Evolutionary conservation across 2,797 vertebrate genomes (phyloP).

Genomic region (Sebastiscus albofasciatus): DNA sequence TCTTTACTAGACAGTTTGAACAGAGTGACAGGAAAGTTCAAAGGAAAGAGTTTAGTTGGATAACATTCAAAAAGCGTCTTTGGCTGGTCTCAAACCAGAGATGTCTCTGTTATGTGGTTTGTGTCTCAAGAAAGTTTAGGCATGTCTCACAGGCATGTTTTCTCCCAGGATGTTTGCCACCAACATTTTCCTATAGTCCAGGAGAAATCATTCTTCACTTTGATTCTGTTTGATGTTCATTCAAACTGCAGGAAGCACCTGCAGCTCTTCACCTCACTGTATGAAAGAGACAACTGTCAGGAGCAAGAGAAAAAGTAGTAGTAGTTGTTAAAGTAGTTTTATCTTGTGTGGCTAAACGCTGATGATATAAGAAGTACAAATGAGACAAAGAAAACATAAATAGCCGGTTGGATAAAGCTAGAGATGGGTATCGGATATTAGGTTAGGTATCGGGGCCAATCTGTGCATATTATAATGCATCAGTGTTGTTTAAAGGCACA

Average conservation of each 20-base stretch:
- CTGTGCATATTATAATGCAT: no score
- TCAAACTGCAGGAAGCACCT: no score
- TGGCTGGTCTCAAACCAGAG: background rate
- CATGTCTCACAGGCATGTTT: background rate
- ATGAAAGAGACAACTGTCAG: background rate
- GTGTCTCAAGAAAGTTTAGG: background rate
- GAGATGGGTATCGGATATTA: no score
- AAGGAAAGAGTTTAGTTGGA: background rate
- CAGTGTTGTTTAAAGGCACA: no score
- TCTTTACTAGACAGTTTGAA: background rate
- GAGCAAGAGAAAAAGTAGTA: background rate
- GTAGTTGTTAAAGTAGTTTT: background rate
- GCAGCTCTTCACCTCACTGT: no score
- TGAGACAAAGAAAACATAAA: no score
- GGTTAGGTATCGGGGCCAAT: no score
- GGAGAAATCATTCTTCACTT: background rate
- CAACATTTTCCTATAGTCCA: background rate
- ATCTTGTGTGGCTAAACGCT: background rate
- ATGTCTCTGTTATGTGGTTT: background rate
- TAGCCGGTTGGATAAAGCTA: no score
- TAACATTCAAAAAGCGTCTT: background rate
- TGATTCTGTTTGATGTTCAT: background rate
- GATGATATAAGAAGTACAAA: no score
- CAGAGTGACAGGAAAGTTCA: background rate
- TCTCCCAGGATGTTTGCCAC: background rate